Percentiles rank a stretch among this genome's conserved stretches.
Conservation (phyloP, 2,888 invertebrate species). For the Xestia sexstrigata region DNA sequence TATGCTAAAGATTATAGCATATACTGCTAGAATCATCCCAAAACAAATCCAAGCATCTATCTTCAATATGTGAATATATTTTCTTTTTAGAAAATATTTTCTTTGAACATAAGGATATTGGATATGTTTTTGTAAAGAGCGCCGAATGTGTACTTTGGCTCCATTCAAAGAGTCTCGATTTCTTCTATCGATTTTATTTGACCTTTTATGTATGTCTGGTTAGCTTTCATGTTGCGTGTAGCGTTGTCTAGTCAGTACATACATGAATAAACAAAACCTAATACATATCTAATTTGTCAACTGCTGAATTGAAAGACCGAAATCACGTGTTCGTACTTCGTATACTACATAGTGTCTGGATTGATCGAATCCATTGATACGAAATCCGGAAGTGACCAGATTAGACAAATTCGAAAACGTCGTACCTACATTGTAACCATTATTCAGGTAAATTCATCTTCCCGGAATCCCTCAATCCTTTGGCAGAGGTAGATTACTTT, state of each 20-base stretch:
- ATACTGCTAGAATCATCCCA: conserved; percentile 30
- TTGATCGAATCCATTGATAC: not conserved
- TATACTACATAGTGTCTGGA: not conserved
- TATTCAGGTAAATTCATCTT: conserved; percentile 7
- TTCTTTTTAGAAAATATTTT: conserved; percentile 41
- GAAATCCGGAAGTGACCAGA: not conserved
- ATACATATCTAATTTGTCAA: not conserved
- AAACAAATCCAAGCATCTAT: conserved; percentile 40
- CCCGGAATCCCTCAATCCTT: conserved; percentile 4
- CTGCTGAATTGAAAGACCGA: not conserved
- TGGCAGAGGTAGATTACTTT: not conserved
- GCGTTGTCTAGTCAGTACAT: not conserved
- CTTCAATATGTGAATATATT: conserved; percentile 21
- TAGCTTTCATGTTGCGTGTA: not conserved
- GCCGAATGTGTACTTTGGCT: conserved; percentile 26
- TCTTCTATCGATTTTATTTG: conserved; percentile 43
- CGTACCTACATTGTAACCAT: not conserved
- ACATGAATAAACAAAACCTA: not conserved
- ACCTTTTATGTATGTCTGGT: conserved; percentile 27
- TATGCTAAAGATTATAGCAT: conserved; percentile 25
- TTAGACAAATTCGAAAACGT: not conserved
- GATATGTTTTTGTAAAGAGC: conserved; percentile 32
- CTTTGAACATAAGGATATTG: conserved; percentile 28
- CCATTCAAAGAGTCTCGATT: not conserved
- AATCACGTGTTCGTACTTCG: not conserved